phyloP scores from a whole-genome alignment of 1,140 invertebrate genomes.

The Ceratosolen fusciceps region DNA sequence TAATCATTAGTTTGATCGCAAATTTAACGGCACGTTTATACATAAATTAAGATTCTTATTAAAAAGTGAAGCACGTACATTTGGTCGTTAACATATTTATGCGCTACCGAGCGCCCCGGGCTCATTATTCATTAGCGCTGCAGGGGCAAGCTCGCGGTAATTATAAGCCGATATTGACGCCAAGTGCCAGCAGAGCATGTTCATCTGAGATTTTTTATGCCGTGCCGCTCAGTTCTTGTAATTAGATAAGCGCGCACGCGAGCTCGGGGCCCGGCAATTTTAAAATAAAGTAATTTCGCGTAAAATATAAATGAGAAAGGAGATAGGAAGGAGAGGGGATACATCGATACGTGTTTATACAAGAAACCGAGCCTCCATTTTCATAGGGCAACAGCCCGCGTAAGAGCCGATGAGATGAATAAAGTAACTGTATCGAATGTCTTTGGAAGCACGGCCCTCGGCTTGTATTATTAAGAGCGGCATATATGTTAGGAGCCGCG shows the following conservation, averaged over 20 bases:
- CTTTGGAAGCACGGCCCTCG: background rate
- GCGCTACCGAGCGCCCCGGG: background rate
- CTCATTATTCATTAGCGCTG: background rate
- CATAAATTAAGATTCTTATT: background rate
- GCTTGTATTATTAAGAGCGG: background rate
- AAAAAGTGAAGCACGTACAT: background rate
- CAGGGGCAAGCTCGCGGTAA: background rate
- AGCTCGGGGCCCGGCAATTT: no score
- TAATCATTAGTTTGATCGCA: background rate
- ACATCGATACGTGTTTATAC: background rate
- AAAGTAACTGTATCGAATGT: conserved; percentile 4
- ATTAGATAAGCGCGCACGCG: background rate
- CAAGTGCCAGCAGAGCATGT: background rate
- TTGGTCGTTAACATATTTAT: background rate
- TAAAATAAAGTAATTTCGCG: background rate
- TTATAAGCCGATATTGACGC: background rate
- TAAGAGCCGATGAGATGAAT: conserved; percentile 15
- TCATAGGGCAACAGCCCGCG: background rate
- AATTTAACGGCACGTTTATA: background rate
- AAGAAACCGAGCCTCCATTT: background rate
- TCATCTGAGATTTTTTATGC: background rate
- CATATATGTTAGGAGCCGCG: background rate
- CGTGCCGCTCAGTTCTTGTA: background rate
- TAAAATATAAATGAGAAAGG: background rate
- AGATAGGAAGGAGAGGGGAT: background rate